Evolutionary conservation across 2,797 vertebrate species (phyloP).

Genomic region (Onychomys leucogaster): DNA sequence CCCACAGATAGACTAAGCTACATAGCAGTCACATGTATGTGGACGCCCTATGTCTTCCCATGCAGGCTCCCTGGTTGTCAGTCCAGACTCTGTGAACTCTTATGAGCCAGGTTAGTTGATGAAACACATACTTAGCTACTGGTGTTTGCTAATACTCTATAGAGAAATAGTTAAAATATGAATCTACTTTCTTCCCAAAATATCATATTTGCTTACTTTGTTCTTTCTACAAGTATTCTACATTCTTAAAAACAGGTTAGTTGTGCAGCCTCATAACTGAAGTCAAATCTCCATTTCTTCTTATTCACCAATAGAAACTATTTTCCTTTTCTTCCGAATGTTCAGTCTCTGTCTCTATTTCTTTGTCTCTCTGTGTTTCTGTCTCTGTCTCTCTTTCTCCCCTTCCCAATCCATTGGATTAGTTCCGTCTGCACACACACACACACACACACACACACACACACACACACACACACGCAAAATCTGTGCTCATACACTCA

Average conservation of each 20-base stretch:
- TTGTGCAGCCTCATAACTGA: background rate
- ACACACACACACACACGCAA: too few relatives aligned
- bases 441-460: too few relatives aligned
- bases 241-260: background rate
- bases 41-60: background rate
- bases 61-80: background rate
- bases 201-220: background rate
- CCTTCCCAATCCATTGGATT: background rate
- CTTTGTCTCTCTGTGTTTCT: background rate
- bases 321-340: background rate
- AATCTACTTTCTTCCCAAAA: background rate
- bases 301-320: background rate
- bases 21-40: background rate
- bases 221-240: background rate
- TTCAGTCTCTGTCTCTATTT: background rate
- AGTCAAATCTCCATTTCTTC: background rate
- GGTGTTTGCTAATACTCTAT: background rate
- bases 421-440: background rate
- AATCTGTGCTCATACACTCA: background rate
- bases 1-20: background rate
- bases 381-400: background rate
- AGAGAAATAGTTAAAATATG: background rate
- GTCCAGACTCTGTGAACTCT: background rate
- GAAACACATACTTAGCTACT: background rate
- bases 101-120: background rate